Base-by-base conservation (phyloP, 1,140 invertebrate genomes). In the Drosophila serrata region DNA sequence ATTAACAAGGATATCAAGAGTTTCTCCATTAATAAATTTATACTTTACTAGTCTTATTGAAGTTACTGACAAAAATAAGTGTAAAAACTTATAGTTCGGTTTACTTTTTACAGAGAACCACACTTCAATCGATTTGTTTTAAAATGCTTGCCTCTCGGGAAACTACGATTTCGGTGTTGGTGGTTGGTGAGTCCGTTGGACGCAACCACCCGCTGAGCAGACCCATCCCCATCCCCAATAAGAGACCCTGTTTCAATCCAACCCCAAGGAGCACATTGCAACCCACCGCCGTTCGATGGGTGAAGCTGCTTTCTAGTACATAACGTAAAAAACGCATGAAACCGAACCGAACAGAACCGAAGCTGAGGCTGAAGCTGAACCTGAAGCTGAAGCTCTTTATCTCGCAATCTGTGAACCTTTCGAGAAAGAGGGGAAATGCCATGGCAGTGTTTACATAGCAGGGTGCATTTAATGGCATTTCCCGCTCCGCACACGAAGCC, bases 241-340 rank as follows among this genome's bases (percentile, higher is more conserved):
- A 61, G 51, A 49, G 48, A 19, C 48, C 19, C 37, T 42, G 68
- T 17, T 35, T 13, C 22, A 65, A 31, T 39, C 24, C 78, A 74
- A 72, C 58, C 65, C 80, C 45, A 49, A 35, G 48, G 42, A 57
- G 49, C 51, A 53, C 19, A 53, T 53, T 29, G 19, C 56, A 43
- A 39, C 58, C 61, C 46, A 80, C 64, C 46, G 31, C 46, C 27
- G 45, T 61, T 90, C 70, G 79, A 75, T 90, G 76, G 76, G 48
- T 51, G 77, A 84, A 70, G 49, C 63, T 51, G 62, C 58, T 57
- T 57, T 27, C 57, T 64, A 81, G 65, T 88, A 90, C 56, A 88
- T 88, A 88, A 90, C 77, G 68, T 81, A 88, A 90, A 88, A 88
- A 88, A 90, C 81, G 65, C 78, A 90, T 90, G 80, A 85, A 73